Evolutionary conservation across 2,888 invertebrate species (phyloP), one percentile per base, ranked within the genome.

Genomic region (Apamea anceps): DNA sequence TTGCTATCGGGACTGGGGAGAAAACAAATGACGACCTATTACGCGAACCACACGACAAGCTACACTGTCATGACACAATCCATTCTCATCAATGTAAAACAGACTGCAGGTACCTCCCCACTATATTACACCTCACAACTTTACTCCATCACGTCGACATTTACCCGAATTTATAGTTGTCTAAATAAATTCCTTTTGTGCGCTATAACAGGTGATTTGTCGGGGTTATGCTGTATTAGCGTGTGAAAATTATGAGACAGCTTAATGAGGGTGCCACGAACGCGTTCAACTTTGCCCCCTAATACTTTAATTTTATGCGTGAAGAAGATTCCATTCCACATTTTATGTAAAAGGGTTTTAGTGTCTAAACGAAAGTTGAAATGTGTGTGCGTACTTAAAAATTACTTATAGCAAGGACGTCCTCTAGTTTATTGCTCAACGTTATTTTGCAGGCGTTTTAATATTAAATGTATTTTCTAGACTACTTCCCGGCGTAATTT

Each of bases 181-280:
- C 78, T 87, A 78, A 88, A 90, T 90, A 88, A 87, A 90, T 86
- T 88, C 87, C 89, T 85, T 84, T 85, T 81, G 86, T 78, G 81
- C 80, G 62, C 87, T 77, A 86, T 88, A 83, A 85, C 88, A 85
- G 90, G 90, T 91, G 87, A 93, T 93, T 92, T 92, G 92, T 92
- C 91, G 86, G 88, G 90, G 91, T 89, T 90, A 91, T 90, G 86
- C 84, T 87, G 92, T 92, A 93, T 93, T 93, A 93, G 90, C 87
- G 89, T 81, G 89, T 88, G 85, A 82, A 93, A 94, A 93, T 93
- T 94, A 94, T 91, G 93, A 88, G 93, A 87, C 91, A 89, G 84
- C 81, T 82, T 93, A 93, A 93, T 91, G 91, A 91, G 91, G 90
- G 89, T 86, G 83, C 80, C 83, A 87, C 85, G 82, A 82, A 85